These are phyloP conservation scores for Ethmia dodecea DNA, from an alignment of 2,888 invertebrate species.

Conservation along the genomic window DNA sequence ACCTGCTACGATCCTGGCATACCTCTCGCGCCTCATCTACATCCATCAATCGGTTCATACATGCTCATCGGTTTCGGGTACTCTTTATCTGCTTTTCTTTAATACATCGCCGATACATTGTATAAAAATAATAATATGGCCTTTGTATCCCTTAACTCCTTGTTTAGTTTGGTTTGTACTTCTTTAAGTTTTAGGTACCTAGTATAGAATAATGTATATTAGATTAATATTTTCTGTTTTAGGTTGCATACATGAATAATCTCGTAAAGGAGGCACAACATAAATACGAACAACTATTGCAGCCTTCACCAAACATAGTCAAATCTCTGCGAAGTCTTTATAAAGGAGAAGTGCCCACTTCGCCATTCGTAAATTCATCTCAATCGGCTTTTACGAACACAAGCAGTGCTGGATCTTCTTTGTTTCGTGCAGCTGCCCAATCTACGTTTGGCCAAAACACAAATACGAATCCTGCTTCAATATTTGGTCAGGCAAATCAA, in stretches of 20 bases:
- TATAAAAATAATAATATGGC: too few species aligned
- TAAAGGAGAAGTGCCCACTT: conserved; percentile 39
- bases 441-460: conserved; percentile 22
- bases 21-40: too few species aligned
- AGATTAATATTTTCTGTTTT: conserved; percentile 15
- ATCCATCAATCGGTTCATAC: too few species aligned
- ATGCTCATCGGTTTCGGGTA: too few species aligned
- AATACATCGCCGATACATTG: too few species aligned
- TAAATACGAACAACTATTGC: conserved; percentile 45
- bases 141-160: too few species aligned
- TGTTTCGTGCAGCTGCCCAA: conserved; percentile 50
- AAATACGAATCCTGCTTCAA: conserved; percentile 22
- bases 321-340: conserved; percentile 44
- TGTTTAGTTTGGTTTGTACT: too few species aligned
- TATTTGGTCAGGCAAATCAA: not conserved
- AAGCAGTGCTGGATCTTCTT: conserved; percentile 30
- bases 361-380: conserved; percentile 32
- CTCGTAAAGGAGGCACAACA: conserved; percentile 38
- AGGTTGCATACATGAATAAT: conserved; percentile 48
- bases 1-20: too few species aligned
- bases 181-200: too few species aligned
- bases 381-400: conserved; percentile 20
- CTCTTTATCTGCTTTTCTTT: too few species aligned
- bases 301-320: conserved; percentile 35
- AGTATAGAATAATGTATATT: too few species aligned